Base-by-base conservation (phyloP, 2,888 invertebrate species). In the Anthophora plumipes region DNA sequence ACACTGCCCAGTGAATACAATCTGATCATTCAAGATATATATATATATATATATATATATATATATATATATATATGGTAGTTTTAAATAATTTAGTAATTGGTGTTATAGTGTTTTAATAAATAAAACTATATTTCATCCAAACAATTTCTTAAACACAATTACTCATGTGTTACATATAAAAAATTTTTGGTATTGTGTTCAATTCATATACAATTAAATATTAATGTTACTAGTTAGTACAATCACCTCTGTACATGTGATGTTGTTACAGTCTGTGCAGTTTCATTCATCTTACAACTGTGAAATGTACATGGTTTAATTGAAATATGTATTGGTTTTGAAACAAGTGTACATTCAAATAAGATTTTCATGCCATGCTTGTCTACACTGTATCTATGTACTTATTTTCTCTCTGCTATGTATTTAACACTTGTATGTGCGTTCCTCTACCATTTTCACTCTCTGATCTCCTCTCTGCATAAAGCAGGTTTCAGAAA, bases 381-480 rank as follows among this genome's bases (percentile, higher is more conserved):
- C 91, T 91, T 91, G 90, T 90, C 88, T 87, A 91, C 88, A 90
- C 89, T 91, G 87, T 91, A 88, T 91, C 89, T 90, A 89, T 91
- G 90, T 91, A 90, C 88, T 89, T 87, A 90, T 88, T 91, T 90
- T 90, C 90, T 90, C 85, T 91, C 78, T 91, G 91, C 89, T 91
- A 89, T 92, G 90, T 91, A 89, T 89, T 89, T 92, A 92, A 92
- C 90, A 91, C 88, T 88, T 91, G 88, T 90, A 90, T 92, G 91
- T 92, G 91, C 91, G 89, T 92, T 89, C 90, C 88, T 91, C 85
- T 91, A 90, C 80, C 85, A 89, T 87, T 88, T 88, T 86, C 82
- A 86, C 73, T 85, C 54, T 87, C 84, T 78, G 83, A 88, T 83
- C 85, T 88, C 77, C 84, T 84, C 78, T 80, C 71, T 84, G 88